Conservation (phyloP, 2,113 vertebrate genomes). For the Amblyopsis rosae region DNA sequence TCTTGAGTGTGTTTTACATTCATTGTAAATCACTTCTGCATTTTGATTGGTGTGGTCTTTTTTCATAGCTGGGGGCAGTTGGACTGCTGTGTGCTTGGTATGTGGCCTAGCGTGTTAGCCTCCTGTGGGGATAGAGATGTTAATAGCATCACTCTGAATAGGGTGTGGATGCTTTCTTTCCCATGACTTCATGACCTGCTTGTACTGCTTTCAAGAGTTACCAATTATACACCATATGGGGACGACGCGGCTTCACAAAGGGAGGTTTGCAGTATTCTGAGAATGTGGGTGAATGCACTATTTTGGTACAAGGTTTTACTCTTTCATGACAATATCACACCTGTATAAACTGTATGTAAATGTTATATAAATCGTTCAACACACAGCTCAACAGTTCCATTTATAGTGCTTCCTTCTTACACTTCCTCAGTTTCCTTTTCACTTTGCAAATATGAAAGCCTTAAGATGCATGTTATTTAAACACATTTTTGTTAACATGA, state of each 20-base stretch:
- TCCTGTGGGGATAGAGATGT: constrained; percentile 10
- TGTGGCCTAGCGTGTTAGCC: constrained; percentile 14
- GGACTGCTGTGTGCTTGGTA: constrained; percentile 3
- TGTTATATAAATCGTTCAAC: too few relatives aligned
- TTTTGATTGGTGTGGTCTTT: too few relatives aligned
- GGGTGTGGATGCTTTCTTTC: constrained; percentile 40
- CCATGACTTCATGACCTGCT: constrained; percentile 48
- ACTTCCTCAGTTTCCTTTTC: too few relatives aligned
- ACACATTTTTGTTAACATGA: background rate
- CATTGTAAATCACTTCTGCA: too few relatives aligned
- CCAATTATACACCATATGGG: constrained; percentile 10
- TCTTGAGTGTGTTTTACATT: too few relatives aligned
- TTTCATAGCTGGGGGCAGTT: too few relatives aligned
- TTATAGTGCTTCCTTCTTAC: too few relatives aligned
- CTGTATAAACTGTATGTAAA: background rate
- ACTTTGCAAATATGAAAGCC: too few relatives aligned
- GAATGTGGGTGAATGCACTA: background rate
- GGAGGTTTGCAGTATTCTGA: constrained; percentile 33
- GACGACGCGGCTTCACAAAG: constrained; percentile 33
- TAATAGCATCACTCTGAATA: constrained; percentile 18
- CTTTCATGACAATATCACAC: background rate
- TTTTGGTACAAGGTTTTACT: background rate
- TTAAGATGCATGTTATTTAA: too few relatives aligned
- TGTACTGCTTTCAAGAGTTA: constrained; percentile 17
- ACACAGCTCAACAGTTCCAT: too few relatives aligned